These are phyloP conservation scores for Pseudomyrmex sp. DNA, from an alignment of 1,140 invertebrate species.

Conservation along the genomic window DNA sequence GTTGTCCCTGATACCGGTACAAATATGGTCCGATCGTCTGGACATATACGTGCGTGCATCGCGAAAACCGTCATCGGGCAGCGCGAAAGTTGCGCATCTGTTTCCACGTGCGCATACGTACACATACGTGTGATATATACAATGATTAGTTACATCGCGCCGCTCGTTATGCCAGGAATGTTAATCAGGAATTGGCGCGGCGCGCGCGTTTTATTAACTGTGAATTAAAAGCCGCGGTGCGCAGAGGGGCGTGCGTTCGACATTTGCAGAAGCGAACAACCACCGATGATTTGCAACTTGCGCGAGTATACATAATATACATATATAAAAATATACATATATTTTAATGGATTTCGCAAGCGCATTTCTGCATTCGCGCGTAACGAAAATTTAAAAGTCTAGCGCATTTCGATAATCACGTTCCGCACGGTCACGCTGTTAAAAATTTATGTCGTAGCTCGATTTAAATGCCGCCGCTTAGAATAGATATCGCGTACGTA, in stretches of 20 bases:
- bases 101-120: constrained; percentile 40
- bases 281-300: constrained; percentile 14
- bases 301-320: too few species aligned
- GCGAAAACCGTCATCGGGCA: constrained; percentile 19
- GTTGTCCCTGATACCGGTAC: constrained; percentile 67
- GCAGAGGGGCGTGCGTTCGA: background rate
- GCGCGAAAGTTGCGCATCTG: constrained; percentile 40
- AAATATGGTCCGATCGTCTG: constrained; percentile 69
- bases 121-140: background rate
- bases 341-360: background rate
- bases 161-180: constrained; percentile 61
- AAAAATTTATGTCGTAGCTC: background rate
- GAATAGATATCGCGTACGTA: constrained; percentile 60
- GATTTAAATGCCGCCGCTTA: constrained; percentile 25
- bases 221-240: constrained; percentile 47
- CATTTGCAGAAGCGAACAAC: background rate
- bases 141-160: constrained; percentile 57
- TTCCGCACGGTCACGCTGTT: background rate
- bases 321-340: background rate
- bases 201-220: constrained; percentile 62
- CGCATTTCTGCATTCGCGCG: background rate
- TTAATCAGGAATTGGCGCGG: constrained; percentile 69
- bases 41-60: constrained; percentile 7
- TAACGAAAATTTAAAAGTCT: background rate
- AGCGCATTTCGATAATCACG: background rate